Evolutionary conservation across 1,140 invertebrate genomes (phyloP).

Genomic region (Fragariocoptes setiger): DNA sequence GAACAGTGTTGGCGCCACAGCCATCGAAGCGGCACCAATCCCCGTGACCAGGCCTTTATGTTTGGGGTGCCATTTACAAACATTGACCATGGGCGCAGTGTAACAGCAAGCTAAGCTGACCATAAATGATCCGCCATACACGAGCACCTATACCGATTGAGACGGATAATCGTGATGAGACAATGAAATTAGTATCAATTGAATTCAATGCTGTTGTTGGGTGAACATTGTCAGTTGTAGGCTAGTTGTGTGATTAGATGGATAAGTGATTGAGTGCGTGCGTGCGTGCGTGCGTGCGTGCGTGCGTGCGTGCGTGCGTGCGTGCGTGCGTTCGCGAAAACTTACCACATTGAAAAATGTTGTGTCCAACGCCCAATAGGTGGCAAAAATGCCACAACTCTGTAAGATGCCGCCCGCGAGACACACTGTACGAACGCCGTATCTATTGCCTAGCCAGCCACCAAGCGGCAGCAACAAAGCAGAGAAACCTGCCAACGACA

Average conservation of each 20-base stretch:
- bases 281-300: too few species aligned
- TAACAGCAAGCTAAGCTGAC: not conserved
- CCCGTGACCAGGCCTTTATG: conserved; percentile 19
- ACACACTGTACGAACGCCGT: conserved; percentile 4
- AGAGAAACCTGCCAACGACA: conserved; percentile 3
- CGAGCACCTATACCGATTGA: too few species aligned
- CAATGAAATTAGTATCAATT: too few species aligned
- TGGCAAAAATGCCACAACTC: conserved; percentile 5
- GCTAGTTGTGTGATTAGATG: too few species aligned
- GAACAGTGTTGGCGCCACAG: conserved; percentile 18
- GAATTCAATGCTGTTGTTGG: too few species aligned
- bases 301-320: too few species aligned
- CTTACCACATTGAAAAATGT: conserved; percentile 3
- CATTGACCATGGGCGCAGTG: not conserved
- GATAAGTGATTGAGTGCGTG: too few species aligned
- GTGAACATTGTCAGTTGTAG: too few species aligned
- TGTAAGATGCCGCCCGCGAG: conserved; percentile 2
- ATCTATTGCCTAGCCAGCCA: conserved; percentile 1
- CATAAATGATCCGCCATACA: not conserved
- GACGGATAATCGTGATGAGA: too few species aligned
- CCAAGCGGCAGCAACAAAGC: conserved; percentile 5
- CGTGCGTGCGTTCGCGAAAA: too few species aligned
- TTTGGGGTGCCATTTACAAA: conserved; percentile 18
- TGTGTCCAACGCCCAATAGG: conserved; percentile 6
- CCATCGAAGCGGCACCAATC: conserved; percentile 17